These are phyloP conservation scores for Synanthedon formicaeformis DNA, from an alignment of 2,888 invertebrate genomes.

Conservation along the genomic window DNA sequence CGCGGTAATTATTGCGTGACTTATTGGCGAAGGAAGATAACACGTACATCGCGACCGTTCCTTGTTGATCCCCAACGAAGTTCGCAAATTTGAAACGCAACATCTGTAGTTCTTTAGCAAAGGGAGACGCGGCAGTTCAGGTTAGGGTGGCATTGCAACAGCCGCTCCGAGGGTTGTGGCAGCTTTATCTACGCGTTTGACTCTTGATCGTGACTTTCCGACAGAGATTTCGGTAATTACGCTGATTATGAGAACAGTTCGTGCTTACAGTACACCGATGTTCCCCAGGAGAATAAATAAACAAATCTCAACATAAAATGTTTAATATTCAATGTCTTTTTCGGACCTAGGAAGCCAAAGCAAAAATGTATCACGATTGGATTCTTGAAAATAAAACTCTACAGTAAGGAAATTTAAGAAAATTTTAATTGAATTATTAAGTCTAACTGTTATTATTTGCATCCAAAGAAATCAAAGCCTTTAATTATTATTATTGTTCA, in stretches of 20 bases:
- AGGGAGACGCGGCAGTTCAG: slow-evolving; percentile 20
- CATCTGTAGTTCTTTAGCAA: slow-evolving; percentile 2
- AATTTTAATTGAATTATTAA: too few species aligned
- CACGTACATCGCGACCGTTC: slow-evolving; percentile 32
- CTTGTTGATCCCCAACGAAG: slow-evolving; percentile 1
- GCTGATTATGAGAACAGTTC: slow-evolving; percentile 56
- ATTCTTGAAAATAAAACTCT: too few species aligned
- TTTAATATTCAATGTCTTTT: too few species aligned
- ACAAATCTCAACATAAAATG: slow-evolving; percentile 4
- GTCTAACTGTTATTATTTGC: too few species aligned
- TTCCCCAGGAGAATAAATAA: slow-evolving; percentile 17
- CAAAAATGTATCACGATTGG: too few species aligned
- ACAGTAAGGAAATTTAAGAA: too few species aligned
- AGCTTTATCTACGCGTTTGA: slow-evolving; percentile 59
- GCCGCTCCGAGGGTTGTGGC: slow-evolving; percentile 47
- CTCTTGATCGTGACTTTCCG: slow-evolving; percentile 65
- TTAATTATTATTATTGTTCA: too few species aligned
- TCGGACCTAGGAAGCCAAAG: too few species aligned
- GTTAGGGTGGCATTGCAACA: slow-evolving; percentile 28
- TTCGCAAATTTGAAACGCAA: not conserved
- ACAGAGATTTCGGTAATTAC: slow-evolving; percentile 64
- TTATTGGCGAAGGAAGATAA: slow-evolving; percentile 66
- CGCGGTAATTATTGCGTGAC: slow-evolving; percentile 68
- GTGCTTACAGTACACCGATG: slow-evolving; percentile 24
- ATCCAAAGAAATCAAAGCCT: too few species aligned